phyloP scores from a whole-genome alignment of 2,797 vertebrate genomes.

The Acanthurus leucopareius region DNA sequence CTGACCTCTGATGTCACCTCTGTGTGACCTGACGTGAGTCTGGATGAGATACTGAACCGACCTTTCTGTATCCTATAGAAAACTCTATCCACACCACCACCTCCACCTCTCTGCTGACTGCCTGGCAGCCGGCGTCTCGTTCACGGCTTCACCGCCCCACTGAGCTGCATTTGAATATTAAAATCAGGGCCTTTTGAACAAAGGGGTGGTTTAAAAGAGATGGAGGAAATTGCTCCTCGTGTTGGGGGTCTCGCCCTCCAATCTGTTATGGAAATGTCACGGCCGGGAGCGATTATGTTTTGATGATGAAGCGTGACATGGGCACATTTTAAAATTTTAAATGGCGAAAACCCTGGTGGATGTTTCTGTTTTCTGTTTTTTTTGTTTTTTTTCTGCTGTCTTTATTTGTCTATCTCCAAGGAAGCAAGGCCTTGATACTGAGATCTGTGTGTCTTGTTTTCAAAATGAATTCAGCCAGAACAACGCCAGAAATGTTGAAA shows the following conservation, averaged over 20 bases:
- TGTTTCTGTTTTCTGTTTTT: constrained; percentile 16
- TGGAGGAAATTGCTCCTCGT: constrained; percentile 67
- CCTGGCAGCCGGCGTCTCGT: constrained; percentile 28
- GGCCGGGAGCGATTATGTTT: constrained; percentile 68
- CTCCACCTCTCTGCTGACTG: constrained; percentile 31
- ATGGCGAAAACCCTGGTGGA: constrained; percentile 16
- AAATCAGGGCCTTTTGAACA: constrained; percentile 76
- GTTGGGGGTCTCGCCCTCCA: constrained; percentile 52
- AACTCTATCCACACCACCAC: constrained; percentile 18
- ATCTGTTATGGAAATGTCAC: constrained; percentile 80
- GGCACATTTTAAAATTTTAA: constrained; percentile 64
- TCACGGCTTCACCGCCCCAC: constrained; percentile 30
- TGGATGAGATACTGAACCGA: constrained; percentile 18
- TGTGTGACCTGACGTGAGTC: constrained; percentile 27
- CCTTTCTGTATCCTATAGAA: constrained; percentile 11
- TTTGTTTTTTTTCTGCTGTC: constrained; percentile 7
- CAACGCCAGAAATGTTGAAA: constrained; percentile 36
- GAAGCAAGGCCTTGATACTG: constrained; percentile 38
- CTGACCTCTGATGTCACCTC: constrained; percentile 23
- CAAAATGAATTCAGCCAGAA: constrained; percentile 36
- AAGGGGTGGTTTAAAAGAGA: constrained; percentile 60
- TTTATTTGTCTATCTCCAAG: constrained; percentile 67
- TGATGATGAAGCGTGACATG: constrained; percentile 65
- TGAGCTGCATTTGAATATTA: constrained; percentile 81
- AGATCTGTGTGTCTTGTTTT: constrained; percentile 49